These are phyloP conservation scores for Epizoanthus scotinus DNA, from an alignment of 92 coral and sea anemone species.

Conservation along the genomic window DNA sequence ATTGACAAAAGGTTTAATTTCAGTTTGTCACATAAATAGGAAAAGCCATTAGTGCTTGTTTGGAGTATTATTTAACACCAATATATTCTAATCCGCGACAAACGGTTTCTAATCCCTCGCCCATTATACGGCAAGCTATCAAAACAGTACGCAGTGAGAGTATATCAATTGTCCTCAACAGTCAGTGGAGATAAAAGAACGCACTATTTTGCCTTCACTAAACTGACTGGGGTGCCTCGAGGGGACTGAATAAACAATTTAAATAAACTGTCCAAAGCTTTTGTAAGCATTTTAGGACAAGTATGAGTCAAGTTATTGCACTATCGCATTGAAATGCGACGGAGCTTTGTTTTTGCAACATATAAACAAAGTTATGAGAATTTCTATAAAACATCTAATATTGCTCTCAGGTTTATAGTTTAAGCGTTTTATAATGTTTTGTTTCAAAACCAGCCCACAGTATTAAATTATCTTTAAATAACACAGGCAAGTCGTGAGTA, in stretches of 20 bases:
- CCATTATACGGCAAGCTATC: constrained; percentile 49
- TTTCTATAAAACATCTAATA: background rate
- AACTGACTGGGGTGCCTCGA: constrained; percentile 23
- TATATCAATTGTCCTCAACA: background rate
- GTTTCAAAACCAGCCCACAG: constrained; percentile 21
- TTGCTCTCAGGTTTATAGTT: background rate
- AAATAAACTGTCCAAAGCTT: constrained; percentile 25
- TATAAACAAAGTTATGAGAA: background rate
- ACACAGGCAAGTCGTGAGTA: constrained; percentile 21
- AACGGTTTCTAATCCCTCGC: constrained; percentile 52
- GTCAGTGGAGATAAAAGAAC: constrained; percentile 10
- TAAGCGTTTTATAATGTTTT: constrained; percentile 22
- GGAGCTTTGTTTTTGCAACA: background rate
- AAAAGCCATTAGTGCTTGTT: constrained; percentile 51
- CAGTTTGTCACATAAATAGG: constrained; percentile 42
- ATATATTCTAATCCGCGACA: constrained; percentile 72
- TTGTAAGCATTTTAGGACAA: constrained; percentile 13
- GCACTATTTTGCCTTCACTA: constrained; percentile 7
- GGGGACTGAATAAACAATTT: constrained; percentile 43
- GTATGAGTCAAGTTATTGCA: background rate
- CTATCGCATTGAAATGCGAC: constrained; percentile 5
- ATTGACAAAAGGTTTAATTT: constrained; percentile 47
- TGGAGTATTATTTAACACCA: constrained; percentile 58
- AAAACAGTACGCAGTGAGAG: constrained; percentile 30
- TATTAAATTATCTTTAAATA: constrained; percentile 39